phyloP scores from a whole-genome alignment of 2,113 vertebrate genomes.

The Scortum barcoo region DNA sequence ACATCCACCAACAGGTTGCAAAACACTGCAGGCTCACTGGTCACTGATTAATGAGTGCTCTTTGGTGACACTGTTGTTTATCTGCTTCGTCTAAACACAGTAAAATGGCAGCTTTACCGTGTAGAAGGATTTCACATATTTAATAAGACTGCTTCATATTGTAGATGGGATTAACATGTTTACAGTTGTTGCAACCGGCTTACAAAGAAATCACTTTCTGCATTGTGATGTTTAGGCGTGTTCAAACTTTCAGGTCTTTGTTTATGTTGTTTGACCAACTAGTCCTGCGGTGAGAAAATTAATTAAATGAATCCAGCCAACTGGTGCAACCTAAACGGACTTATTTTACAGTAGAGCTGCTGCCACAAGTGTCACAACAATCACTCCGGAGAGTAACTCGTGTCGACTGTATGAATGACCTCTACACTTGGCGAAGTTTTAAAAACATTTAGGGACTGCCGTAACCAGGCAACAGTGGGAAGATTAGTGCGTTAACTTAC shows the following conservation, averaged over 20 bases:
- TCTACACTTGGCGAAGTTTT: not conserved
- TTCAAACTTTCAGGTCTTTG: not conserved
- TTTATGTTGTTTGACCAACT: not conserved
- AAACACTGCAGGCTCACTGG: conserved; percentile 6
- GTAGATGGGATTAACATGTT: not conserved
- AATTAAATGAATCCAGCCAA: not conserved
- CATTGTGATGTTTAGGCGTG: not conserved
- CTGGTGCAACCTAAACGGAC: too few relatives aligned
- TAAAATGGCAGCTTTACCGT: not conserved
- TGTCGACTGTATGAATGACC: too few relatives aligned
- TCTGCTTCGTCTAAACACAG: not conserved
- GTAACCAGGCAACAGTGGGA: too few relatives aligned
- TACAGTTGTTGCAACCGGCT: not conserved
- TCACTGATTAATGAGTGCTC: conserved; percentile 22
- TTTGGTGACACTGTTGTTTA: not conserved
- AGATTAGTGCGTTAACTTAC: not conserved
- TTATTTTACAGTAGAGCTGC: too few relatives aligned
- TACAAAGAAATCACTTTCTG: not conserved
- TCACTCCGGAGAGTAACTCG: not conserved
- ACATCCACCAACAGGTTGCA: not conserved
- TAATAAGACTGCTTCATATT: not conserved
- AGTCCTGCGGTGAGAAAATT: not conserved
- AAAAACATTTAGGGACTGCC: not conserved
- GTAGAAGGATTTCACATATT: not conserved
- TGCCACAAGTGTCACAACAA: conserved; percentile 49